Base-by-base conservation (phyloP, 2,113 vertebrate species). In the Lepidothrix coronata region DNA sequence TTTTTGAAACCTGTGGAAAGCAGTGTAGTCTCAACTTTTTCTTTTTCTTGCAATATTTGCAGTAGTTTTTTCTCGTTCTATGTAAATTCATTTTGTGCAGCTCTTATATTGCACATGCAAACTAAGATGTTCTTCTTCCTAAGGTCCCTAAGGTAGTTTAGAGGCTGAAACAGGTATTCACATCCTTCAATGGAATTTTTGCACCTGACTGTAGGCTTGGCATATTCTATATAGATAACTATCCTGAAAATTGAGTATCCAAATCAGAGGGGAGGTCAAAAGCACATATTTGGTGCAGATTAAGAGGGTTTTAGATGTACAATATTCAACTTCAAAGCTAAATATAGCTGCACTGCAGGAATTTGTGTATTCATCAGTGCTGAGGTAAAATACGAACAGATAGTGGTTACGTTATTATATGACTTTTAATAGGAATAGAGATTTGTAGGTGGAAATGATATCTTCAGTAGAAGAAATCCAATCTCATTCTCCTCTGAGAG, bases 61-160 rank as follows among this genome's bases (percentile, higher is more conserved):
- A 51, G 52, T 35, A 61, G 13, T 11, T 62, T 9, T 65, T 57
- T 5, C 11, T 77, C 44, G 9, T 67, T 86, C 21, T 51, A 35
- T 7, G 37, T 31, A 81, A 71, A 72, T 78, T 54, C 39, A n/a
- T 16, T 37, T 44, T 61, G 39, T 27, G 17, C 17, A 46, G 31
- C 11, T 52, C 11, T 39, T 25, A 28, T 25, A 49, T 12, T 70
- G 7, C 28, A 62, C 0, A 0, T 44, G 11, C 8, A 54, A 44
- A 25, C 8, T 28, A 27, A 30, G 22, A 30, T 6, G 1, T 44
- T 9, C 12, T 49, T 70, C 30, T 62, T 85, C 62, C 20, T n/a
- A 14, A 51, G 5, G 20, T 68, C 54, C 9, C 23, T 44, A 33
- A 57, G 17, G 7, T 23, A 31, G 20, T 58, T 79, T 48, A 61